phyloP scores from a whole-genome alignment of 2,113 vertebrate species.

The Silurus meridionalis region DNA sequence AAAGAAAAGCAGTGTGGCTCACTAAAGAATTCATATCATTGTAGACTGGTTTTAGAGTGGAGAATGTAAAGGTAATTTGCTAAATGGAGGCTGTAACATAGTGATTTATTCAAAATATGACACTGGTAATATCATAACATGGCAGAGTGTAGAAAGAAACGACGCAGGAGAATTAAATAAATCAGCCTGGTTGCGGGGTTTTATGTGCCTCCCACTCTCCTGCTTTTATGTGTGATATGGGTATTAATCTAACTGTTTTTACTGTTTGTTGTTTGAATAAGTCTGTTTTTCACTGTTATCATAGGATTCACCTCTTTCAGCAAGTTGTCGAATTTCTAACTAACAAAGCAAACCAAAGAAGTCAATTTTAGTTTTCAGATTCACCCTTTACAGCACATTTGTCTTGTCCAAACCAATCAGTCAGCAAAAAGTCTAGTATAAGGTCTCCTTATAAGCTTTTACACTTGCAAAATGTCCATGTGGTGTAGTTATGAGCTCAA shows the following conservation, averaged over 20 bases:
- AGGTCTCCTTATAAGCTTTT: slow-evolving; percentile 13
- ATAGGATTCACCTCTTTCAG: slow-evolving; percentile 2
- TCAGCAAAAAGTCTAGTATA: slow-evolving; percentile 23
- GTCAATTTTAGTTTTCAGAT: slow-evolving; percentile 33
- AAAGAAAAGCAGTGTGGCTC: background rate
- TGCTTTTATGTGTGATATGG: slow-evolving; percentile 47
- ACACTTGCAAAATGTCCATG: slow-evolving; percentile 45
- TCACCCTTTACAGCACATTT: background rate
- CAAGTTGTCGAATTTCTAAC: slow-evolving; percentile 10
- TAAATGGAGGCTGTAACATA: slow-evolving; percentile 57
- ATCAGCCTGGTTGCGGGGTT: slow-evolving; percentile 46
- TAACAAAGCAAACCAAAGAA: background rate
- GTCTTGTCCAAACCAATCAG: slow-evolving; percentile 45
- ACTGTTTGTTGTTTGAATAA: slow-evolving; percentile 52
- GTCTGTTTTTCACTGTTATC: slow-evolving; percentile 45
- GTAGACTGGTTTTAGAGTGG: slow-evolving; percentile 25
- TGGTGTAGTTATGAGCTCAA: slow-evolving; percentile 32
- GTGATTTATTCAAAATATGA: slow-evolving; percentile 64
- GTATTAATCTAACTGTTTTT: slow-evolving; percentile 46
- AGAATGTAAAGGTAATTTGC: slow-evolving; percentile 57
- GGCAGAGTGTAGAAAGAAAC: slow-evolving; percentile 39
- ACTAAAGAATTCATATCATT: slow-evolving; percentile 44
- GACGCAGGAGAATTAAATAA: slow-evolving; percentile 52
- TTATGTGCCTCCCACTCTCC: slow-evolving; percentile 28
- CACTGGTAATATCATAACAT: slow-evolving; percentile 60